Evolutionary conservation across 2,888 invertebrate genomes (phyloP).

Genomic region (Cantharis rufa): DNA sequence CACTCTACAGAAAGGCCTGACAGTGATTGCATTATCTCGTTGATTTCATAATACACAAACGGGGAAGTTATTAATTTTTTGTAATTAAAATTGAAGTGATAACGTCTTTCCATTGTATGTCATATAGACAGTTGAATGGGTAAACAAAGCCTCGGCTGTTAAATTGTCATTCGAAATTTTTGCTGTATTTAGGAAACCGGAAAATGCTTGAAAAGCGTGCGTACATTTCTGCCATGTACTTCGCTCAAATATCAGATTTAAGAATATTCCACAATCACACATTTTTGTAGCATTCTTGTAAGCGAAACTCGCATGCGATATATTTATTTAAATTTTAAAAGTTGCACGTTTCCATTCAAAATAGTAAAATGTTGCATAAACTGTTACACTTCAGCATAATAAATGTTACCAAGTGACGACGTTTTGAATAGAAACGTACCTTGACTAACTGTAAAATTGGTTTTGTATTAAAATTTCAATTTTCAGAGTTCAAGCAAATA

Average conservation of each 20-base stretch:
- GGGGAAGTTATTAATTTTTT: neutral
- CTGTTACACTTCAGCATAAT: neutral
- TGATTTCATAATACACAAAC: neutral
- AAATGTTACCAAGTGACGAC: neutral
- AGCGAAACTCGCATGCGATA: neutral
- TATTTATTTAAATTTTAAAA: neutral
- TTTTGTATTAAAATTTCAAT: neutral
- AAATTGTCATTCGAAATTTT: neutral
- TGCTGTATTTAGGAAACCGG: neutral
- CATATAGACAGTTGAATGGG: neutral
- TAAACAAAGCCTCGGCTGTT: neutral
- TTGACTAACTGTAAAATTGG: neutral
- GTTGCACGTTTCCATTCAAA: neutral
- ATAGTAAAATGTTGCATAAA: neutral
- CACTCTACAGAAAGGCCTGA: neutral
- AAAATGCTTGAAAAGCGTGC: neutral
- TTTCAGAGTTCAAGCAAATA: neutral
- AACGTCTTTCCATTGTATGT: neutral
- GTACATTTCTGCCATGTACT: neutral
- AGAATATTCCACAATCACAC: neutral
- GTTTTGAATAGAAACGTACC: neutral
- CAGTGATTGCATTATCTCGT: neutral
- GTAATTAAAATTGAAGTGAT: neutral
- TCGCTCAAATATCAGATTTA: neutral
- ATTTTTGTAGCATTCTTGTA: neutral